phyloP scores from a whole-genome alignment of 2,113 vertebrate species.

The Poeciliopsis turrubarensis region DNA sequence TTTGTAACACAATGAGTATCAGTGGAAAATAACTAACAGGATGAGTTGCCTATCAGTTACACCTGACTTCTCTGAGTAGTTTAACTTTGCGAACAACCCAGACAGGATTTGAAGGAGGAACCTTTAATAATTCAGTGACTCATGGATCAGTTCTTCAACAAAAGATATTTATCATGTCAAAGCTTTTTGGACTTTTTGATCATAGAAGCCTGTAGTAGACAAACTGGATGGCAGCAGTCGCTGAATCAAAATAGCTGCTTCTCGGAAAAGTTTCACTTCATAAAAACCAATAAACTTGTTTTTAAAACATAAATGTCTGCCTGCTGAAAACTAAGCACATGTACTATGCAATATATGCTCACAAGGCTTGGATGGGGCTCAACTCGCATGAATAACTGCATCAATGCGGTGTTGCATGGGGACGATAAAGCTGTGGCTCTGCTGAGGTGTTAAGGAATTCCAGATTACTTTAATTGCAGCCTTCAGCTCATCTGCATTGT shows the following conservation, averaged over 20 bases:
- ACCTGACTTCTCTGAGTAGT: too few relatives aligned
- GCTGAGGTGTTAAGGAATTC: neutral
- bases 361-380: neutral
- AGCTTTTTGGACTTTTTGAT: neutral
- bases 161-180: conserved; percentile 28
- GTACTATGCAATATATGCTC: neutral
- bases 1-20: neutral
- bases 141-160: conserved; percentile 21
- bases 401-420: neutral
- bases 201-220: neutral
- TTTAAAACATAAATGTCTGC: neutral
- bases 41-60: neutral
- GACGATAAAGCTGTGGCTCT: neutral
- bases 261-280: neutral
- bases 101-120: neutral
- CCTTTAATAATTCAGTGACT: conserved; percentile 23
- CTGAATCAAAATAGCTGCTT: neutral
- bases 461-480: too few relatives aligned
- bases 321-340: neutral
- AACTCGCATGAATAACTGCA: neutral
- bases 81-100: too few relatives aligned
- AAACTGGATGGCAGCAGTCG: neutral
- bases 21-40: neutral
- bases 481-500: too few relatives aligned
- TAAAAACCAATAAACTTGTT: too few relatives aligned